These are phyloP conservation scores for Phylloscopus whistleri DNA, from an alignment of 2,113 vertebrate genomes.

Conservation along the genomic window DNA sequence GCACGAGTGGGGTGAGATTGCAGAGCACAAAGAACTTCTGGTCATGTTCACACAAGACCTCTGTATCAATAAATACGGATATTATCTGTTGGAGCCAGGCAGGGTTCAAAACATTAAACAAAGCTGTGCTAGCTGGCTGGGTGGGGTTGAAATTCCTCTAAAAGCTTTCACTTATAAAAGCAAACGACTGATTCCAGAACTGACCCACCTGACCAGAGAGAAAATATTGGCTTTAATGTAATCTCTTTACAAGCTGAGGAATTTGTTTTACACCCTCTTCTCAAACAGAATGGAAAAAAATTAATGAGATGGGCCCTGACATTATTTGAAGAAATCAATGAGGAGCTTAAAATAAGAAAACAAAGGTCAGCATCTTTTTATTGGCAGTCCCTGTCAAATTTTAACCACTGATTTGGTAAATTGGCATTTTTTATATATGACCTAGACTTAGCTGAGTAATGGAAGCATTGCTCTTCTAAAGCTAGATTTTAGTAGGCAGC, in stretches of 20 bases:
- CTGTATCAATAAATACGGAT: slow-evolving; percentile 14
- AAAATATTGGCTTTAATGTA: slow-evolving; percentile 23
- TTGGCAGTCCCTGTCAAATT: not conserved
- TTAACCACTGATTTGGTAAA: not conserved
- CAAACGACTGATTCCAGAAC: not conserved
- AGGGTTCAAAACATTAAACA: slow-evolving; percentile 9
- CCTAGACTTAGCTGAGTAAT: not conserved
- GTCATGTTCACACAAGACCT: not conserved
- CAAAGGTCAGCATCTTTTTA: not conserved
- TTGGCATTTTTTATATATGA: not conserved
- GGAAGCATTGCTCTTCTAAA: not conserved
- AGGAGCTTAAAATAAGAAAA: not conserved
- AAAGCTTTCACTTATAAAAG: slow-evolving; percentile 7
- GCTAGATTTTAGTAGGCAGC: not conserved
- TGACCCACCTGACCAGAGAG: not conserved
- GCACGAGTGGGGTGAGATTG: not conserved
- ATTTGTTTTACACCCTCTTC: not conserved
- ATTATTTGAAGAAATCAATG: not conserved
- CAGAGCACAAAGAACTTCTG: not conserved
- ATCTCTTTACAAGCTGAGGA: not conserved
- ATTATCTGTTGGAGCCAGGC: not conserved
- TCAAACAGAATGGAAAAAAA: not conserved
- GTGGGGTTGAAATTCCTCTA: not conserved
- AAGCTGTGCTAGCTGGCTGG: not conserved
- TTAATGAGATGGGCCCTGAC: not conserved